Conservation (phyloP, 2,888 invertebrate genomes). For the Phymatocera aterrima region DNA sequence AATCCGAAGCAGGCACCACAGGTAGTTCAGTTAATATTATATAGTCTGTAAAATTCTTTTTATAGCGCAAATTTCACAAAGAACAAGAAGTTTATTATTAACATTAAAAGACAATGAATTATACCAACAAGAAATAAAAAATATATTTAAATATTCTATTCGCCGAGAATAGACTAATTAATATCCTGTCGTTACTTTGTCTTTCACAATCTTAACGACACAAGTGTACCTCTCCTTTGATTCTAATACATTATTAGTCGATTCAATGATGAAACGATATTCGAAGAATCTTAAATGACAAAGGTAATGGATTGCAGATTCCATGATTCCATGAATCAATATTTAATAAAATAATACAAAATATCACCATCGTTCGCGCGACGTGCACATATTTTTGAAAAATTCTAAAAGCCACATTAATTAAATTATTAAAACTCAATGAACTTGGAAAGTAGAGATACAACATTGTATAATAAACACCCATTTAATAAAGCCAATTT, state of each 20-base stretch:
- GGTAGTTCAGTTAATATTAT: not conserved
- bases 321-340: not conserved
- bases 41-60: not conserved
- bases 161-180: not conserved
- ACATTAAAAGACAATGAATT: not conserved
- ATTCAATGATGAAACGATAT: not conserved
- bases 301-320: not conserved
- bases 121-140: not conserved
- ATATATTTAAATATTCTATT: not conserved
- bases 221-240: not conserved
- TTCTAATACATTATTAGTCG: not conserved
- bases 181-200: not conserved
- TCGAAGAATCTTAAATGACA: not conserved
- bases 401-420: not conserved
- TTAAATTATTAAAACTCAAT: not conserved
- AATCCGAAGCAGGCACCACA: not conserved
- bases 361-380: not conserved
- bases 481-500: conserved; percentile 74
- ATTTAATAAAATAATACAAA: too few relatives aligned
- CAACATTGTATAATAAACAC: conserved; percentile 67
- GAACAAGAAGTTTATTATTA: not conserved
- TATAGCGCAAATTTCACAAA: not conserved
- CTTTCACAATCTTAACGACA: not conserved
- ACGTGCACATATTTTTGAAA: not conserved
- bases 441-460: not conserved